Evolutionary conservation across 2,113 vertebrate species (phyloP).

Genomic region (Pyxicephalus adspersus): DNA sequence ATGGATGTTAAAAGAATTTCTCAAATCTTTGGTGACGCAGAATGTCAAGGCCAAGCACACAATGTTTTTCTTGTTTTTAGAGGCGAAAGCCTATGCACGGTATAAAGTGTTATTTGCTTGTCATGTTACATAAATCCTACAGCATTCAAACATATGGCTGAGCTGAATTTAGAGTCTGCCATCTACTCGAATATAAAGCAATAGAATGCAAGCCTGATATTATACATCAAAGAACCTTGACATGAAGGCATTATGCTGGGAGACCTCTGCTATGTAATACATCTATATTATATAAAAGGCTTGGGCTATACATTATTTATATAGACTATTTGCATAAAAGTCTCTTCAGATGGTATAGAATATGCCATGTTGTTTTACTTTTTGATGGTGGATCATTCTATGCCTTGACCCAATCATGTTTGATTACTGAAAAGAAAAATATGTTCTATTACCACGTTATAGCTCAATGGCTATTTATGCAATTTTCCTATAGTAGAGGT

Average conservation of each 20-base stretch:
- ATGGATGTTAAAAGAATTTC: background rate
- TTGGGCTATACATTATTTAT: background rate
- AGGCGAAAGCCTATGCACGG: background rate
- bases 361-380: too few relatives aligned
- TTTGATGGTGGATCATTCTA: too few relatives aligned
- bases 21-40: background rate
- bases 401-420: too few relatives aligned
- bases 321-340: background rate
- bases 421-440: too few relatives aligned
- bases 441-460: too few relatives aligned
- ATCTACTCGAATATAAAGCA: background rate
- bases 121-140: slow-evolving; percentile 33
- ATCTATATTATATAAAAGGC: background rate
- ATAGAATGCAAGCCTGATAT: background rate
- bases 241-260: background rate
- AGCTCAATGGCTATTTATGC: too few relatives aligned
- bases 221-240: background rate
- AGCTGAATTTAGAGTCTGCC: slow-evolving; percentile 24
- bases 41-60: slow-evolving; percentile 23
- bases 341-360: background rate
- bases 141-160: slow-evolving; percentile 28
- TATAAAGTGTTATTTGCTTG: slow-evolving; percentile 20
- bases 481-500: too few relatives aligned
- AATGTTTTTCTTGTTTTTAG: slow-evolving; percentile 11
- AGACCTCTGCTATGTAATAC: background rate